Base-by-base conservation (phyloP, 1,140 invertebrate genomes). In the Bombus waltoni region DNA sequence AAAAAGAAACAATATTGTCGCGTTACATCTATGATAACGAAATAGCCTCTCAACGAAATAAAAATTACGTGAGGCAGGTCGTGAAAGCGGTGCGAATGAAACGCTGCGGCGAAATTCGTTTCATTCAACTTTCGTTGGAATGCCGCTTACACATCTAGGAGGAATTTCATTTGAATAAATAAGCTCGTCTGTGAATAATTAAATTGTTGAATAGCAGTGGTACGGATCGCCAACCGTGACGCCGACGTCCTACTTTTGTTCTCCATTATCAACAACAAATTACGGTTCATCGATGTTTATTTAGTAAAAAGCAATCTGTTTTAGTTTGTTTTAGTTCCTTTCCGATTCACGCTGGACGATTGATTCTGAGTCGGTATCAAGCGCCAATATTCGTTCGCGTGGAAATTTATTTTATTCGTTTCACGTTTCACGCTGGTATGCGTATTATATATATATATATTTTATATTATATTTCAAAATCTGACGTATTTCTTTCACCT, bases 181-280 rank as follows among this genome's bases (percentile, higher is more conserved):
- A 62, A 80, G 81, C 80, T 25, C 42, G 57, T 70, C 87, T 40
- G 72, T 53, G 81, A 84, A 87, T 87, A 87, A 89, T 89, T 89
- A 87, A 76, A 66, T 83, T 57, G n/a, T 47, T 66, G 70, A 72
- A 59, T 66, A 38, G 62, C 44, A 25, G 9, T 40, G 15, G 40
- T 65, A 65, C 57, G 66, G 77, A 85, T 81, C 88, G 57, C n/a
- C 28, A 35, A 87, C 68, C 89, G 88, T 90, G 65, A 90, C 89
- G 81, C 78, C 65, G 35, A 57, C 78, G 88, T 90, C 85, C 89
- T 87, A 90, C 85, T 90, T 90, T 84, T 66, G n/a, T 79, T 80
- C 79, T 66, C 81, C 78, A 87, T 89, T 87, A 82, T 84, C 88
- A 68, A 68, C n/a, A 42, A 73, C 71, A 62, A 38, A 40, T 74